phyloP scores from a whole-genome alignment of 2,888 invertebrate genomes.

The Sepiola atlantica region DNA sequence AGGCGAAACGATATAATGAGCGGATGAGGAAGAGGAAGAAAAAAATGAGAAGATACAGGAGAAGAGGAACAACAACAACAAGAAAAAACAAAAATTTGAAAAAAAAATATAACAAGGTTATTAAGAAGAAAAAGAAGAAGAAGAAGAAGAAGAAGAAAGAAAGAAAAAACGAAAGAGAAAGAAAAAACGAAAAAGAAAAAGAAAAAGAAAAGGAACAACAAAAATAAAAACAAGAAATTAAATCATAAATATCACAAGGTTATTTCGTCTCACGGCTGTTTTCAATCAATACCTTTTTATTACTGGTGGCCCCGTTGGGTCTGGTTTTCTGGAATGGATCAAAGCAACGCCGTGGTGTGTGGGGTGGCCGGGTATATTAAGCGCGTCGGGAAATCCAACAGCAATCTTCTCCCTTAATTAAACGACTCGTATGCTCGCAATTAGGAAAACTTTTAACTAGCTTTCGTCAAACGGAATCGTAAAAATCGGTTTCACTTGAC shows the following conservation, averaged over 20 bases:
- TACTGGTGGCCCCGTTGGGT: not conserved
- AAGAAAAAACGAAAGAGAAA: too few relatives aligned
- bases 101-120: not conserved
- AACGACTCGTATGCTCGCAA: not conserved
- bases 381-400: not conserved
- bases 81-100: too few relatives aligned
- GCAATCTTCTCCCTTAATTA: not conserved
- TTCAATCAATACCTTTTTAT: not conserved
- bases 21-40: not conserved
- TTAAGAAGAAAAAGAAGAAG: not conserved
- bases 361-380: not conserved
- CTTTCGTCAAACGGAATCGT: not conserved
- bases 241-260: not conserved
- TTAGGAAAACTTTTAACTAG: not conserved
- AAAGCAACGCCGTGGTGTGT: not conserved
- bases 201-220: too few relatives aligned
- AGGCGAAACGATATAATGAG: not conserved
- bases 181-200: too few relatives aligned
- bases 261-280: not conserved
- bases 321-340: not conserved
- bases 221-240: too few relatives aligned
- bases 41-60: not conserved
- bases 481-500: not conserved
- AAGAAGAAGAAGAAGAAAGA: too few relatives aligned
- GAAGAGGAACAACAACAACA: not conserved